These are phyloP conservation scores for Ophraella communa DNA, from an alignment of 2,888 invertebrate genomes.

Conservation along the genomic window DNA sequence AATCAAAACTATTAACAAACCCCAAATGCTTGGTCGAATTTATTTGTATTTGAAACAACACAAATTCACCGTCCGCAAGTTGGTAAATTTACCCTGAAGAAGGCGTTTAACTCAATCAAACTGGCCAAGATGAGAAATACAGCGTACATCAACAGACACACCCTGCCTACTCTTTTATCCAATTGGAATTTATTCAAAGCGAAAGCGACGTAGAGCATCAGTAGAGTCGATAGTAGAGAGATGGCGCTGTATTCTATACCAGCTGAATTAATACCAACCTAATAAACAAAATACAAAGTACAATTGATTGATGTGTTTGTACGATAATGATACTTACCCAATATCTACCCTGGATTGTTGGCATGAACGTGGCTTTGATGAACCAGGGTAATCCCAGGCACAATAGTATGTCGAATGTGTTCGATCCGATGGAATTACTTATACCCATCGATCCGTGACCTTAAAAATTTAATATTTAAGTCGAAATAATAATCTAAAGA, in stretches of 20 bases:
- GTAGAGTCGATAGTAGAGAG: slow-evolving; percentile 83
- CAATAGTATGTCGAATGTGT: slow-evolving; percentile 88
- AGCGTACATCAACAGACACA: slow-evolving; percentile 86
- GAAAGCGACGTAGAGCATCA: slow-evolving; percentile 83
- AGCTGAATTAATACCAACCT: slow-evolving; percentile 87
- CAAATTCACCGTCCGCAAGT: slow-evolving; percentile 65
- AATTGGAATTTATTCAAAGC: slow-evolving; percentile 87
- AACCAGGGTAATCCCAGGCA: slow-evolving; percentile 89
- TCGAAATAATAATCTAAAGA: background rate
- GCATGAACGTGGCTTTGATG: slow-evolving; percentile 84
- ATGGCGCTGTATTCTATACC: slow-evolving; percentile 91
- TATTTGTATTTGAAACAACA: background rate
- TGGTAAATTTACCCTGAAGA: slow-evolving; percentile 89
- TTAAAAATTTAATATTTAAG: slow-evolving; percentile 52
- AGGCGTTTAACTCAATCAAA: slow-evolving; percentile 90
- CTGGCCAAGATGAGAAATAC: slow-evolving; percentile 87
- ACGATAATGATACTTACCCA: too few species aligned
- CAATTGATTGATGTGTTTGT: too few species aligned
- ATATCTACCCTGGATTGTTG: slow-evolving; percentile 78
- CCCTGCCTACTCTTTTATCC: slow-evolving; percentile 83
- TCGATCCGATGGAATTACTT: slow-evolving; percentile 89
- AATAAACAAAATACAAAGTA: slow-evolving; percentile 27
- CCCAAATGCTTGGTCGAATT: background rate
- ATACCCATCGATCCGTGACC: slow-evolving; percentile 92
- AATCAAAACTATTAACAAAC: too few species aligned